Evolutionary conservation across 2,797 vertebrate genomes (phyloP), one percentile per base, ranked within the genome.

Genomic region (Fundulus diaphanus): DNA sequence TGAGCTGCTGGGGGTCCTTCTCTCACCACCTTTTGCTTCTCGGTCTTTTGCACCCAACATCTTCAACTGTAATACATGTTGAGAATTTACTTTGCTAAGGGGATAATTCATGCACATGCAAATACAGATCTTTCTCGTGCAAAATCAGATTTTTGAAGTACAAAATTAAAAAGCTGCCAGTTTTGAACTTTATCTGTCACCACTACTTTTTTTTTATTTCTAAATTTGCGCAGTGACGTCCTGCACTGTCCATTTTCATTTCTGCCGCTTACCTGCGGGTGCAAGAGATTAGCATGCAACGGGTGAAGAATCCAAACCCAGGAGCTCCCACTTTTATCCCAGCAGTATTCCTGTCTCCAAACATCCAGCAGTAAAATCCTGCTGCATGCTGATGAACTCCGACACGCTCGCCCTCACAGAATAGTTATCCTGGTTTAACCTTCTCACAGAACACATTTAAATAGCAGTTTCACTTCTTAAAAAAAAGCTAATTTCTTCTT

Each of bases 241-340:
- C 54, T 49, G 5, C 18, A 1, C 4, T 24, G 31, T 18, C 5
- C 11, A 18, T 31, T 1, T 48, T 74, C 33, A 27, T 37, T 61
- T 52, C 35, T 35, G 71, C 82, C 72, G 73, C 68, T 81, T 78
- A 5, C 69, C 74, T 80, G 37, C 44, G 29, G 72, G 65, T 82
- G 76, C 79, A 59, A 59, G 68, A 78, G 51, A 81, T 87, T 70
- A 87, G 59, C 73, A 83, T 86, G 77, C 35, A 51, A 73, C 77
- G 40, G 72, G 73, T 52, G 35, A 37, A 18, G 51, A 56, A n/a
- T 77, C 33, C 52, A 83, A 84, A 84, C 83, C 79, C 80, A 82
- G 87, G 87, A 87, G 89, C 84, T 91, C 86, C 89, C 81, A 72
- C 84, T 8, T 33, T 68, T 33, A 90, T 87, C 87, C 71, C 16